These are phyloP conservation scores for Vireo altiloquus DNA, from an alignment of 2,113 vertebrate genomes.

Conservation along the genomic window DNA sequence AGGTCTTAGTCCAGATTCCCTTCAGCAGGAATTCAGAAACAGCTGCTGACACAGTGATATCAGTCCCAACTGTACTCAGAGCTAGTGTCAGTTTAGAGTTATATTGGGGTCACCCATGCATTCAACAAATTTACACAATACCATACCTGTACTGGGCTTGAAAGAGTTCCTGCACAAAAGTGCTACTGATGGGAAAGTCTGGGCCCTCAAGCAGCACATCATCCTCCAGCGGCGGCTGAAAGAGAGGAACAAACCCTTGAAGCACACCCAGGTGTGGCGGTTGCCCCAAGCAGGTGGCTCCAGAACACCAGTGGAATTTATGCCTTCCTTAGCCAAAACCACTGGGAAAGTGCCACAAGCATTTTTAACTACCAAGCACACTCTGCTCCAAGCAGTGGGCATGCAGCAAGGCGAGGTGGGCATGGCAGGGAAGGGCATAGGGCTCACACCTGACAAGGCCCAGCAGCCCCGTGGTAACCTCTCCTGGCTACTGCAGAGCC, in stretches of 20 bases:
- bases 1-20: not conserved
- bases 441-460: not conserved
- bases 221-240: constrained; percentile 88
- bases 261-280: fast-evolving
- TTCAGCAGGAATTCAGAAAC: not conserved
- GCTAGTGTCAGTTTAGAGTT: not conserved
- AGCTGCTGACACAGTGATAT: not conserved
- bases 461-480: not conserved
- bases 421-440: not conserved
- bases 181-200: constrained; percentile 87
- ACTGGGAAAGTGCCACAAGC: not conserved
- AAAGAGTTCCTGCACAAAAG: constrained; percentile 97
- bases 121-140: not conserved
- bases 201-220: constrained; percentile 85
- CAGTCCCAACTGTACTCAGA: not conserved
- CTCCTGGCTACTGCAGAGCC: not conserved
- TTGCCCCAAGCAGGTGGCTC: not conserved
- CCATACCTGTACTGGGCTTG: constrained; percentile 96
- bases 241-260: not conserved
- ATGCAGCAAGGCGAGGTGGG: fast-evolving
- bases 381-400: not conserved
- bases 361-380: not conserved
- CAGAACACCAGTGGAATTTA: fast-evolving
- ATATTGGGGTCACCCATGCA: not conserved
- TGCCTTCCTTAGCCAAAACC: not conserved